phyloP scores from a whole-genome alignment of 2,888 invertebrate species.

The Aplocera efformata region DNA sequence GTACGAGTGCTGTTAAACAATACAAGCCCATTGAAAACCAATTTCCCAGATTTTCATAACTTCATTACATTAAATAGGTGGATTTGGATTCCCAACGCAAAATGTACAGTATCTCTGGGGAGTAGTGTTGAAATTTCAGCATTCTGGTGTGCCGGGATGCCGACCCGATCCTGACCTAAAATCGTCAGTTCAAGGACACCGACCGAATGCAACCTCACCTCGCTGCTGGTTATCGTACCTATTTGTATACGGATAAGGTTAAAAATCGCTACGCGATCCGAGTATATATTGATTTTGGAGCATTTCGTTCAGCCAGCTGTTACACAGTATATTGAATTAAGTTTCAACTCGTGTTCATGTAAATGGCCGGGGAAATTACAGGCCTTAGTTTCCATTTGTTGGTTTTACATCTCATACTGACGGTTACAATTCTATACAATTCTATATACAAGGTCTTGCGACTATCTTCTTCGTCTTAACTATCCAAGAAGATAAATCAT shows the following conservation, averaged over 20 bases:
- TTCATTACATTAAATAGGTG: not conserved
- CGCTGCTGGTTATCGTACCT: constrained; percentile 13
- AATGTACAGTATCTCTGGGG: not conserved
- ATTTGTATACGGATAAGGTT: constrained; percentile 6
- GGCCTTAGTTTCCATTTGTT: too few species aligned
- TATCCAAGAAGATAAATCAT: too few species aligned
- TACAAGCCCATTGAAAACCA: constrained; percentile 2
- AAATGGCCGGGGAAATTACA: not conserved
- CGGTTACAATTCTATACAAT: too few species aligned
- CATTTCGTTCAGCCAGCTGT: constrained; percentile 24
- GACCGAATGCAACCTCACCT: constrained; percentile 29
- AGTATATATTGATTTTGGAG: constrained; percentile 25
- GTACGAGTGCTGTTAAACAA: too few species aligned
- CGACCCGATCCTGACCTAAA: constrained; percentile 42
- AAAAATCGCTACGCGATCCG: not conserved
- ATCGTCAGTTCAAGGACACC: constrained; percentile 39
- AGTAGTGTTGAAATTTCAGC: constrained; percentile 7
- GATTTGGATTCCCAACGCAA: not conserved
- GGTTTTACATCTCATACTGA: too few species aligned
- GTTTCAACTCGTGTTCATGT: constrained; percentile 17
- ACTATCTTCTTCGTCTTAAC: too few species aligned
- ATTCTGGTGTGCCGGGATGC: constrained; percentile 25
- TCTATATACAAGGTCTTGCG: too few species aligned
- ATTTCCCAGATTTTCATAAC: constrained; percentile 6
- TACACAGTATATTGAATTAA: constrained; percentile 20